Percentiles rank a stretch among this genome's conserved stretches.
Evolutionary conservation across 2,888 invertebrate genomes (phyloP).

Genomic region (Orthosia gothica): DNA sequence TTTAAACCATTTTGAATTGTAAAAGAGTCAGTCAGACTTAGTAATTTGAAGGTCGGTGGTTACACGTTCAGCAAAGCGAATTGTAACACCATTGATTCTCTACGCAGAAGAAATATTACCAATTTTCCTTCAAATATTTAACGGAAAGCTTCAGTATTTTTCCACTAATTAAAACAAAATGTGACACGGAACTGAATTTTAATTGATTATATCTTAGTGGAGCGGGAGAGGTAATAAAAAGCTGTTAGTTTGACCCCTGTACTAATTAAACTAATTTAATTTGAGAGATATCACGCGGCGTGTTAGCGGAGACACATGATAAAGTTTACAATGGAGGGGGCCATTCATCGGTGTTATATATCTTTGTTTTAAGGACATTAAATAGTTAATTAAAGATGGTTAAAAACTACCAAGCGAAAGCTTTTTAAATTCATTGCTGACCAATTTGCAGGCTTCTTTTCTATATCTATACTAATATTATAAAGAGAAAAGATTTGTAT

Average conservation of each 20-base stretch:
- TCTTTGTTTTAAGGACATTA: constrained; percentile 1
- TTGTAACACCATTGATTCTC: too few relatives aligned
- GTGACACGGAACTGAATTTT: constrained; percentile 65
- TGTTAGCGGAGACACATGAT: constrained; percentile 41
- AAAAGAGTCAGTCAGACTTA: too few relatives aligned
- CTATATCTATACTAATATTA: too few relatives aligned
- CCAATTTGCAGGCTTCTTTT: neutral
- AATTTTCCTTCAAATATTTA: neutral
- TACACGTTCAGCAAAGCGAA: too few relatives aligned
- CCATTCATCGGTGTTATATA: constrained; percentile 12
- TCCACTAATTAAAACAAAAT: constrained; percentile 55
- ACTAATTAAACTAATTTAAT: constrained; percentile 63
- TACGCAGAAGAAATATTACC: too few relatives aligned
- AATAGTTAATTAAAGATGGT: neutral
- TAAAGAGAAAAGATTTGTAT: too few relatives aligned
- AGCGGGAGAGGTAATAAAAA: constrained; percentile 64
- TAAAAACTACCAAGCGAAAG: too few relatives aligned
- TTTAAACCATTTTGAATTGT: too few relatives aligned
- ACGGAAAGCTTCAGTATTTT: constrained; percentile 33
- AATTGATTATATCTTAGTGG: constrained; percentile 64
- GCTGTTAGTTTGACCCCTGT: constrained; percentile 48
- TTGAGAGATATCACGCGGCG: constrained; percentile 51
- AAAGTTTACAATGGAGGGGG: constrained; percentile 18
- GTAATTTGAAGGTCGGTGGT: too few relatives aligned
- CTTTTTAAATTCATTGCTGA: neutral